Evolutionary conservation across 2,113 vertebrate species (phyloP), one percentile per base, ranked within the genome.

Genomic region (Lucifuga dentata): DNA sequence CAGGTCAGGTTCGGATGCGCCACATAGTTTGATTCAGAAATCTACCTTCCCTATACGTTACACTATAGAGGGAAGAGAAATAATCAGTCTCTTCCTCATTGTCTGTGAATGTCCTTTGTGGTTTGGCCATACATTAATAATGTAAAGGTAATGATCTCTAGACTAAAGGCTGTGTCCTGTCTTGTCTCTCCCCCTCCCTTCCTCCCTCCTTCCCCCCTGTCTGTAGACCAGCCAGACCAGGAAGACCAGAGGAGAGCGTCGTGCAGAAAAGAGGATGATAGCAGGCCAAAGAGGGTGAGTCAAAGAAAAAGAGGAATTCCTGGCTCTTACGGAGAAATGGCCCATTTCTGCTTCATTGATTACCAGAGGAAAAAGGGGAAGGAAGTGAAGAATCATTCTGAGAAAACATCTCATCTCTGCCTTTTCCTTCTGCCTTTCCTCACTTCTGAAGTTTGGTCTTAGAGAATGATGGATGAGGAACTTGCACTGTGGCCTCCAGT

Each of bases 101-200:
- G 80, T 82, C 86, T 87, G 83, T 68, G 73, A 81, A 80, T 81
- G 89, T 88, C 91, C 91, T 92, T 83, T 91, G 91, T 88, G 91
- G 90, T 92, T 90, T 91, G 77, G 78, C 86, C 81, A 83, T 90
- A 91, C 87, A 90, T 91, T 89, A 91, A 92, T 92, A 90, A 92
- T 92, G 89, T 91, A 92, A 92, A 92, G 81, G 91, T 90, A 92
- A 91, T 86, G 88, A 92, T 92, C 91, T 88, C 89, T 76, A 83
- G 89, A 90, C 90, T 90, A 91, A 92, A 92, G 90, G 88, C 81
- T 86, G 84, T 84, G 88, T 87, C 88, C 81, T 83, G 87, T 76
- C 78, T 83, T 78, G 84, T 75, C 68, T 72, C 60, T 60, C 70
- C 6, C 44, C 19, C 43, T 23, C 21, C 29, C 43, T 13, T 49